Percentiles rank a stretch among this genome's conserved stretches.
phyloP scores from a whole-genome alignment of 2,113 vertebrate species.

The Takifugu bimaculatus region DNA sequence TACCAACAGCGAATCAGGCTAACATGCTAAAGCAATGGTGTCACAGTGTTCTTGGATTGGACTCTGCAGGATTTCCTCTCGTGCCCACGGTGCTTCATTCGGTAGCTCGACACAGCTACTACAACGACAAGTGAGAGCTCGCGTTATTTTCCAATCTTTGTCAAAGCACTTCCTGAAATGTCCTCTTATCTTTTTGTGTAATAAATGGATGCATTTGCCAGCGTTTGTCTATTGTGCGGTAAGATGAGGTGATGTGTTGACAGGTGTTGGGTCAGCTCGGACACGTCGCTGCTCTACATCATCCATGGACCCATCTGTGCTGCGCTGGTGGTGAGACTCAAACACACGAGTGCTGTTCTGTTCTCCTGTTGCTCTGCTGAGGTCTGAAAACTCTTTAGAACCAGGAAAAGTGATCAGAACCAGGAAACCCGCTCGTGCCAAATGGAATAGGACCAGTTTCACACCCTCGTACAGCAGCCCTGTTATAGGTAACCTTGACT shows the following conservation, averaged over 20 bases:
- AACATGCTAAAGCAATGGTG: not conserved
- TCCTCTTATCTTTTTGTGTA: no score
- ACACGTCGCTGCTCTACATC: slow-evolving; percentile 91
- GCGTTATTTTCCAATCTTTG: not conserved
- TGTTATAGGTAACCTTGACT: no score
- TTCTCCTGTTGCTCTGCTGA: no score
- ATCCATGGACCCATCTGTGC: slow-evolving; percentile 95
- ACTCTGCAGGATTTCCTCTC: slow-evolving; percentile 85
- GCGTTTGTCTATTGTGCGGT: not conserved
- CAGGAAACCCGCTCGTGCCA: no score
- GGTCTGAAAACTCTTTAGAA: no score
- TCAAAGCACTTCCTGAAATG: not conserved
- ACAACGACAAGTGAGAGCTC: slow-evolving; percentile 87
- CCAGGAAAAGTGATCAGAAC: no score
- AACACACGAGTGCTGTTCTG: not conserved
- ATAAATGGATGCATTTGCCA: no score
- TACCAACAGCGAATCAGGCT: not conserved
- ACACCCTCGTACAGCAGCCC: no score
- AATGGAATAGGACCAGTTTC: no score
- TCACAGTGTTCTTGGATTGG: not conserved
- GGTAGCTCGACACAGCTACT: slow-evolving; percentile 85
- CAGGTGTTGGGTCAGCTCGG: slow-evolving; percentile 94
- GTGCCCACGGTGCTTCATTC: slow-evolving; percentile 90
- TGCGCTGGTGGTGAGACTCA: slow-evolving; percentile 83
- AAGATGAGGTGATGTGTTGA: not conserved